Evolutionary conservation across 2,888 invertebrate species (phyloP).

Genomic region (Drosophila neoperkinsi): DNA sequence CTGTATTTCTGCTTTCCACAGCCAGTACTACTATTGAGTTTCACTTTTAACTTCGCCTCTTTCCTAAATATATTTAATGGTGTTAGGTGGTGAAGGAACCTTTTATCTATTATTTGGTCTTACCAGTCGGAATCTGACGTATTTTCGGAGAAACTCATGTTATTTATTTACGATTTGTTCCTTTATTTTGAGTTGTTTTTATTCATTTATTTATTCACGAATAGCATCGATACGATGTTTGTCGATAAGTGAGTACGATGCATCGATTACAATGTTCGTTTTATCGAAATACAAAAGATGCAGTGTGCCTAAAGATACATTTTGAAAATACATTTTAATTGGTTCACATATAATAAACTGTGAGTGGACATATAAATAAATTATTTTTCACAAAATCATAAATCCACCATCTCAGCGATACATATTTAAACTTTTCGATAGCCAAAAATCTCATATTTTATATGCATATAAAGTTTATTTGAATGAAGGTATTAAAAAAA

Average conservation of each 20-base stretch:
- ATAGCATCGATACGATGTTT: conserved; percentile 33
- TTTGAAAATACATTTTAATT: not conserved
- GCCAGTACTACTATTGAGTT: conserved; percentile 29
- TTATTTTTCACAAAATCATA: not conserved
- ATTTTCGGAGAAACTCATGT: conserved; percentile 82
- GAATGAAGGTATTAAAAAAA: not conserved
- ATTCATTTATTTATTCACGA: conserved; percentile 46
- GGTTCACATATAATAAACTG: not conserved
- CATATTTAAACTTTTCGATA: not conserved
- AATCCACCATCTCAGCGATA: not conserved
- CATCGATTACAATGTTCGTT: conserved; percentile 25
- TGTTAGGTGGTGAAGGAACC: not conserved
- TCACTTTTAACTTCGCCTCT: conserved; percentile 74
- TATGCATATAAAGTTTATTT: not conserved
- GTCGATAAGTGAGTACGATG: conserved; percentile 15
- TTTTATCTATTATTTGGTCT: conserved; percentile 19
- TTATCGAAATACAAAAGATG: conserved; percentile 2
- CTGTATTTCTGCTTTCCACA: conserved; percentile 75
- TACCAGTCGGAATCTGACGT: conserved; percentile 83
- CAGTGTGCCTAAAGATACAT: conserved; percentile 2
- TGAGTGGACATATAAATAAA: not conserved
- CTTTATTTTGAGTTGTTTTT: conserved; percentile 19
- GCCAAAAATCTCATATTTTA: not conserved
- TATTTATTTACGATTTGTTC: conserved; percentile 3
- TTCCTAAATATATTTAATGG: conserved; percentile 67